phyloP scores from a whole-genome alignment of 1,140 invertebrate genomes.

The Caenorhabditis remanei region DNA sequence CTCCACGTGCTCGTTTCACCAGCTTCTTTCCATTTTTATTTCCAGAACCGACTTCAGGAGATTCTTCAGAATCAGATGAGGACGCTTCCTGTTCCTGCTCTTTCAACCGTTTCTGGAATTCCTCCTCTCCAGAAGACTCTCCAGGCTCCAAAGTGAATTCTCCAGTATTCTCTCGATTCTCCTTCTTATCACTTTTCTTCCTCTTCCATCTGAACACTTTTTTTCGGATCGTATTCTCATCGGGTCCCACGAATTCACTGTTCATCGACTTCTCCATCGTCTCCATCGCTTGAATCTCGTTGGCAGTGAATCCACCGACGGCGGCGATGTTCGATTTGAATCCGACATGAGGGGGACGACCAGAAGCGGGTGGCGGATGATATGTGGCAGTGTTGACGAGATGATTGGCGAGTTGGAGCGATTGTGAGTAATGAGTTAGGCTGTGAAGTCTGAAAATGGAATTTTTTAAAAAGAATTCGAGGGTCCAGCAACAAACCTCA shows the following conservation, averaged over 20 bases:
- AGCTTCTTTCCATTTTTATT: neutral
- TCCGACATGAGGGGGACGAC: neutral
- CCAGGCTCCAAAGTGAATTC: neutral
- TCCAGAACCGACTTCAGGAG: neutral
- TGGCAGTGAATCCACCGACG: neutral
- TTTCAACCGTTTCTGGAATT: neutral
- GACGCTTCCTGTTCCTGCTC: neutral
- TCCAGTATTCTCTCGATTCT: neutral
- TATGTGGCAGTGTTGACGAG: neutral
- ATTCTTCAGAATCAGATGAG: neutral
- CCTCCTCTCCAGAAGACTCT: conserved; percentile 17
- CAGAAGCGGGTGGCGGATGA: neutral
- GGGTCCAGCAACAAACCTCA: neutral
- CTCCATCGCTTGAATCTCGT: neutral
- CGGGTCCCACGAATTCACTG: neutral
- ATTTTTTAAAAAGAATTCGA: too few species aligned
- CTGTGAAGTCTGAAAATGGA: neutral
- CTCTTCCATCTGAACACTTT: neutral
- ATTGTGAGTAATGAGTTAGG: neutral
- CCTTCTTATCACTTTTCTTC: neutral
- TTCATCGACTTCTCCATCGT: neutral
- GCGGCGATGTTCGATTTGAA: neutral
- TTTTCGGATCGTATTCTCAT: neutral
- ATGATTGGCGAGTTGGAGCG: neutral
- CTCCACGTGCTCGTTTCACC: neutral